Conservation (phyloP, 2,888 invertebrate genomes). For the Drosophila bunnanda region DNA sequence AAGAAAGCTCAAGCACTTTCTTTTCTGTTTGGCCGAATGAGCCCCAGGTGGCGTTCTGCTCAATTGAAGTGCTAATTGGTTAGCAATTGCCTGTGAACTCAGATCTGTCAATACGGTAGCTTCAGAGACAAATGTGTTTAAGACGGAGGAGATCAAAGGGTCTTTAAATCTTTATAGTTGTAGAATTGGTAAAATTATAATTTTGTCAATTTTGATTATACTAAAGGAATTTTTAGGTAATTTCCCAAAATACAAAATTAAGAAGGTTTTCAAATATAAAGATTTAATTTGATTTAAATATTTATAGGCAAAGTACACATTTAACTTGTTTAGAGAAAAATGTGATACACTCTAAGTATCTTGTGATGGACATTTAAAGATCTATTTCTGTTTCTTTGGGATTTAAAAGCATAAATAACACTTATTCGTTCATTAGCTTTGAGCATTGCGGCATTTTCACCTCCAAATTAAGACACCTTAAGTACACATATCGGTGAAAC, state of each 20-base stretch:
- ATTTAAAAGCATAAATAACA: background rate
- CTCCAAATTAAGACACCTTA: background rate
- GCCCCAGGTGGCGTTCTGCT: slow-evolving; percentile 5
- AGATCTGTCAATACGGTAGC: background rate
- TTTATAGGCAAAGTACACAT: background rate
- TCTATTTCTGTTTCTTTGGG: background rate
- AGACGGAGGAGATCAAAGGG: background rate
- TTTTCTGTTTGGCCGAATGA: background rate
- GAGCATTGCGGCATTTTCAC: background rate
- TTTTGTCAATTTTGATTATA: no score
- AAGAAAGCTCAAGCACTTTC: slow-evolving; percentile 16
- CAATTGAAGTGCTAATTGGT: background rate
- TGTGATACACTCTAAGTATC: no score
- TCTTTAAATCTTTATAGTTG: no score
- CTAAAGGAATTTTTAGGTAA: background rate
- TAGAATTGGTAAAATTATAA: no score
- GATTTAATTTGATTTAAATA: background rate
- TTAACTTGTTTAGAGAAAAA: no score
- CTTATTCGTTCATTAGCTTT: no score
- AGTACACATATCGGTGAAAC: background rate
- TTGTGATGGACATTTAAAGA: background rate
- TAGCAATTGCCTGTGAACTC: background rate
- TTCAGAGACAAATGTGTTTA: background rate
- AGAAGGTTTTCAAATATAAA: background rate
- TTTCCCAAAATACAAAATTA: background rate